phyloP scores from a whole-genome alignment of 2,797 vertebrate genomes.

The Pangasius larnaudii region DNA sequence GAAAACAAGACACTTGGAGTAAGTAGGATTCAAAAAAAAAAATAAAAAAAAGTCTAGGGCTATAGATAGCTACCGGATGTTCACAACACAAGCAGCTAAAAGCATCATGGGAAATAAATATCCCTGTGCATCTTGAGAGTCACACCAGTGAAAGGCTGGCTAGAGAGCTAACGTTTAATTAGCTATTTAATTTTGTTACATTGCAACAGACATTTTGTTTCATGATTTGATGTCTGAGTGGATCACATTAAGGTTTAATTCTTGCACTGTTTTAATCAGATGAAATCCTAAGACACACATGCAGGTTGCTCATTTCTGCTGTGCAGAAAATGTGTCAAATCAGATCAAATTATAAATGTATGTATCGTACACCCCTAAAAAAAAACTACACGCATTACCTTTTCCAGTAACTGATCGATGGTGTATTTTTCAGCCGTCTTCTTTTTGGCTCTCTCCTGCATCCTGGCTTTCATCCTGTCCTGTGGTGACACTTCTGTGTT shows the following conservation, averaged over 20 bases:
- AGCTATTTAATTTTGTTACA: not conserved
- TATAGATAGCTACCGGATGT: too few relatives aligned
- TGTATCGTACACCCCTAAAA: not conserved
- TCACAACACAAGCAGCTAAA: too few relatives aligned
- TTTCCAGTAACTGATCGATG: constrained; percentile 77
- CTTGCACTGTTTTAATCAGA: not conserved
- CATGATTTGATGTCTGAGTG: not conserved
- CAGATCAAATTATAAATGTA: not conserved
- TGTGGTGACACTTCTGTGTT: constrained; percentile 70
- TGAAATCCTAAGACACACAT: not conserved
- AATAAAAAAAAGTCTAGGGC: too few relatives aligned
- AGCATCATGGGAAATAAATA: too few relatives aligned
- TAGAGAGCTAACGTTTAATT: not conserved
- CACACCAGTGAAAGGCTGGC: not conserved
- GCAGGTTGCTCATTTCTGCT: not conserved
- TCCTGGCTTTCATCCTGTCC: constrained; percentile 79
- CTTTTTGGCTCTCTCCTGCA: constrained; percentile 81
- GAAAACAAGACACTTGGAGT: too few relatives aligned
- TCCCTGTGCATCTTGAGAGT: not conserved
- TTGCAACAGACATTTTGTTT: not conserved
- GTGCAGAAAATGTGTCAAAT: not conserved
- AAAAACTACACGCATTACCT: constrained; percentile 64
- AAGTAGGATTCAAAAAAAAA: too few relatives aligned
- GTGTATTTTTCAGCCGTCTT: constrained; percentile 81
- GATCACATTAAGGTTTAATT: not conserved